These are phyloP conservation scores for Meleagris gallopavo DNA, from an alignment of 2,113 vertebrate species.

Conservation along the genomic window DNA sequence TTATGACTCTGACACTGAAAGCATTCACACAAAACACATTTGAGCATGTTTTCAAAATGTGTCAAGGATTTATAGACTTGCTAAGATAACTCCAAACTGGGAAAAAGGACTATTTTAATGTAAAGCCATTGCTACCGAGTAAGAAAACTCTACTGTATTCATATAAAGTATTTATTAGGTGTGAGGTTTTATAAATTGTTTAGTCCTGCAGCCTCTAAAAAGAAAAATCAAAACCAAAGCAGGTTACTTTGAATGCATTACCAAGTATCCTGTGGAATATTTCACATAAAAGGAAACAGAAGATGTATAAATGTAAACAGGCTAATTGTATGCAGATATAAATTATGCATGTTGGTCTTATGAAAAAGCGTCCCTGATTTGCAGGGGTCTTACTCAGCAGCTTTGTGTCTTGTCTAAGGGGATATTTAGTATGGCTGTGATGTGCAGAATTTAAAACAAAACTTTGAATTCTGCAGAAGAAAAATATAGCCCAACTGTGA, in stretches of 20 bases:
- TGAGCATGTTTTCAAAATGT: constrained; percentile 25
- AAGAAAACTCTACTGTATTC: constrained; percentile 72
- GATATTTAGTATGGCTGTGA: constrained; percentile 86
- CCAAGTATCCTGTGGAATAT: constrained; percentile 79
- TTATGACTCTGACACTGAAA: not conserved
- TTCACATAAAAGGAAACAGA: constrained; percentile 83
- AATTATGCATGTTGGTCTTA: constrained; percentile 87
- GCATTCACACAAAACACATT: not conserved
- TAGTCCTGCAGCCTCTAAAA: constrained; percentile 69
- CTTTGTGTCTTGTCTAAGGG: constrained; percentile 82
- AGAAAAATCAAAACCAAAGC: constrained; percentile 14
- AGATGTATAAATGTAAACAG: constrained; percentile 86
- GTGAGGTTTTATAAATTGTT: constrained; percentile 82
- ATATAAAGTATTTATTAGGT: constrained; percentile 83
- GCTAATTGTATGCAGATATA: constrained; percentile 88
- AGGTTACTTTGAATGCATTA: constrained; percentile 81
- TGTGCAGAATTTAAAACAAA: constrained; percentile 86
- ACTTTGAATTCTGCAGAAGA: constrained; percentile 76
- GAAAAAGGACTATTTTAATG: constrained; percentile 55
- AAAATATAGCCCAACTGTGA: constrained; percentile 71
- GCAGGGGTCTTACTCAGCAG: constrained; percentile 86
- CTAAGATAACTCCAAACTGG: constrained; percentile 11
- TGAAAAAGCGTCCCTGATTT: constrained; percentile 84
- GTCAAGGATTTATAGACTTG: constrained; percentile 37
- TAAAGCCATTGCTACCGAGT: constrained; percentile 71